A percentile compares a stretch with the other conserved stretches of the same genome.
Conservation (phyloP, 2,113 vertebrate species). For the Tychaedon coryphoeus region DNA sequence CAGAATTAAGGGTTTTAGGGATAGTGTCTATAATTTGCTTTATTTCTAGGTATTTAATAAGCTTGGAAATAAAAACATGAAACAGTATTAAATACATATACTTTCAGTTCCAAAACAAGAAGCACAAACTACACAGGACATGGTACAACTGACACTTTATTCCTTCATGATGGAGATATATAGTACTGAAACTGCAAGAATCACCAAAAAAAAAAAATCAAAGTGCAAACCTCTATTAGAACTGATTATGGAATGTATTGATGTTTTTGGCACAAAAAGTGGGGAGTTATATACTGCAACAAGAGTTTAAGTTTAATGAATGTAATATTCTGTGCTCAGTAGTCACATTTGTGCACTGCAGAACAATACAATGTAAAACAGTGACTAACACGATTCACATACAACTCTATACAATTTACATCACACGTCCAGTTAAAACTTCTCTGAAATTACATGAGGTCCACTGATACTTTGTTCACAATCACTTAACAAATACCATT, state of each 20-base stretch:
- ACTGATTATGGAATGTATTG: conserved; percentile 52
- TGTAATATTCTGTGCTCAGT: conserved; percentile 42
- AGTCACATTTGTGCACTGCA: conserved; percentile 58
- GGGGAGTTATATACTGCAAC: conserved; percentile 35
- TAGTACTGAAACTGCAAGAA: conserved; percentile 56
- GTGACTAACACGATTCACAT: conserved; percentile 65
- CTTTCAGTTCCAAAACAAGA: conserved; percentile 30
- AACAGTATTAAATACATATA: neutral
- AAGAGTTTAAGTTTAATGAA: conserved; percentile 37
- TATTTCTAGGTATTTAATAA: neutral
- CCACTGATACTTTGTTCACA: conserved; percentile 53
- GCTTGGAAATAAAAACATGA: neutral
- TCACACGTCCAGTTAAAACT: conserved; percentile 58
- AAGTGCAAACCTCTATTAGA: conserved; percentile 64
- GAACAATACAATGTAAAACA: conserved; percentile 58
- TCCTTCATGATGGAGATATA: conserved; percentile 65
- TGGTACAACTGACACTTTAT: conserved; percentile 76
- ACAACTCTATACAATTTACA: conserved; percentile 65
- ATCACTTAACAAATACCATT: conserved; percentile 49
- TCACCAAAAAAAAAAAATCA: conserved; percentile 53
- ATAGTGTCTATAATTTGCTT: neutral
- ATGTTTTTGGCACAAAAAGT: conserved; percentile 76
- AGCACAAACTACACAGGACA: conserved; percentile 7
- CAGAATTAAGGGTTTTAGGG: neutral
- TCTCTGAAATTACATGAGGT: conserved; percentile 47